phyloP scores from a whole-genome alignment of 53 echinoderm and acorn worm species.

The Echinarachnius parma region DNA sequence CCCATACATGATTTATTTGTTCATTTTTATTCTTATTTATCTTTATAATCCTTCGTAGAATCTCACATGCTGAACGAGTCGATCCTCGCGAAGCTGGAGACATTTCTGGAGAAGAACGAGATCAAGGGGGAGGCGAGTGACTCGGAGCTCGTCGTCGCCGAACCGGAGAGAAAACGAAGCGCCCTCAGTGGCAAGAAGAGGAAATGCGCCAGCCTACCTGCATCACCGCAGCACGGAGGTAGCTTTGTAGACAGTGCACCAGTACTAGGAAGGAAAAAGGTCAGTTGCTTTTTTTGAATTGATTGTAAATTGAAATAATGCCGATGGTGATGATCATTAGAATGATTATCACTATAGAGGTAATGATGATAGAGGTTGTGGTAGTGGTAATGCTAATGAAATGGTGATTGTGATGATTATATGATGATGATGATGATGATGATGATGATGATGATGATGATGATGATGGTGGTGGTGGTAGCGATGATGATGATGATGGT shows the following conservation, averaged over 20 bases:
- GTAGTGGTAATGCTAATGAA: too few species aligned
- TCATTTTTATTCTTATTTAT: too few species aligned
- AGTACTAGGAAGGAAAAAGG: conserved; percentile 22
- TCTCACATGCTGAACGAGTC: conserved; percentile 32
- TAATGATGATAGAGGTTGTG: neutral
- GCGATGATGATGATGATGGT: too few species aligned
- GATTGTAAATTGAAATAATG: neutral
- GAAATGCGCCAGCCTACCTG: conserved; percentile 36
- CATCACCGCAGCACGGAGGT: conserved; percentile 24
- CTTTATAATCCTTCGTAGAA: neutral
- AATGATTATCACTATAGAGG: neutral
- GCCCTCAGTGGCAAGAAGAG: neutral
- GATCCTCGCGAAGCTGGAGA: conserved; percentile 16
- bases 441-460: too few species aligned
- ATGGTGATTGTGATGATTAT: too few species aligned
- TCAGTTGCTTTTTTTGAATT: too few species aligned
- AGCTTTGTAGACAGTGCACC: conserved; percentile 7
- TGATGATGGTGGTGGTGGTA: too few species aligned
- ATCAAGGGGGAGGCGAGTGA: conserved; percentile 31
- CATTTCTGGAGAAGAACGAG: conserved; percentile 19
- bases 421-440: too few species aligned
- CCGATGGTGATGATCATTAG: neutral
- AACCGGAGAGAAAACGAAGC: conserved; percentile 26
- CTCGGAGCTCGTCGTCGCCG: conserved; percentile 19
- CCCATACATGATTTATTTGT: too few species aligned